Percentiles rank a stretch among this genome's conserved stretches.
These are phyloP conservation scores for Lynx canadensis DNA, from an alignment of 2,113 vertebrate genomes.

Conservation along the genomic window DNA sequence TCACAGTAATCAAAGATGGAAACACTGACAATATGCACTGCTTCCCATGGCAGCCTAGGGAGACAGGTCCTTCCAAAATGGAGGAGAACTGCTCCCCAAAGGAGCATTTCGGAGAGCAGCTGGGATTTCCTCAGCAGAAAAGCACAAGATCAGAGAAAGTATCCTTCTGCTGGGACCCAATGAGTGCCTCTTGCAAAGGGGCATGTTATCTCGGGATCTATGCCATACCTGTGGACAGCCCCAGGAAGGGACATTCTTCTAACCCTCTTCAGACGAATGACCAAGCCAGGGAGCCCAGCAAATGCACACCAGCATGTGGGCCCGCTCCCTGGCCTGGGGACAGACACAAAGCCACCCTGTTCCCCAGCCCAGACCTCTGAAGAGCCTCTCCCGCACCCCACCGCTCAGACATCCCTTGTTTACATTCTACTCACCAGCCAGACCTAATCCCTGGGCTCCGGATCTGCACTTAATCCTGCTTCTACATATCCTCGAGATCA, in stretches of 20 bases:
- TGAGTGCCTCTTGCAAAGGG: neutral
- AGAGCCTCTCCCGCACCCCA: neutral
- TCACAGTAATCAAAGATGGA: neutral
- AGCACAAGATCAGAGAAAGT: fast-evolving
- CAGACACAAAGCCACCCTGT: conserved; percentile 25
- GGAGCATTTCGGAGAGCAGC: neutral
- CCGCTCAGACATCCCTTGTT: conserved; percentile 32
- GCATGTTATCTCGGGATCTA: neutral
- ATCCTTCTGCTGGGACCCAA: no score
- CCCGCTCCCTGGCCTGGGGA: neutral
- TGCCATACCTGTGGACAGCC: no score
- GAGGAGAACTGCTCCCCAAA: neutral
- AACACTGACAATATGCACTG: neutral
- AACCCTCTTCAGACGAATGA: neutral
- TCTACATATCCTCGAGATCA: conserved; percentile 44
- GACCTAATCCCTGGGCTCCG: neutral
- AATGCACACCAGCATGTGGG: neutral
- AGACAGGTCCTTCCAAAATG: neutral
- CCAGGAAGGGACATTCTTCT: neutral
- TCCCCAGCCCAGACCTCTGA: neutral
- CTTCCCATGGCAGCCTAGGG: neutral
- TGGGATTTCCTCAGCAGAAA: neutral
- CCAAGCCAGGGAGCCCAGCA: neutral
- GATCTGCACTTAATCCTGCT: conserved; percentile 28
- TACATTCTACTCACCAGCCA: conserved; percentile 9